phyloP scores from a whole-genome alignment of 2,888 invertebrate genomes.

The Zhuqinia jingwanae region DNA sequence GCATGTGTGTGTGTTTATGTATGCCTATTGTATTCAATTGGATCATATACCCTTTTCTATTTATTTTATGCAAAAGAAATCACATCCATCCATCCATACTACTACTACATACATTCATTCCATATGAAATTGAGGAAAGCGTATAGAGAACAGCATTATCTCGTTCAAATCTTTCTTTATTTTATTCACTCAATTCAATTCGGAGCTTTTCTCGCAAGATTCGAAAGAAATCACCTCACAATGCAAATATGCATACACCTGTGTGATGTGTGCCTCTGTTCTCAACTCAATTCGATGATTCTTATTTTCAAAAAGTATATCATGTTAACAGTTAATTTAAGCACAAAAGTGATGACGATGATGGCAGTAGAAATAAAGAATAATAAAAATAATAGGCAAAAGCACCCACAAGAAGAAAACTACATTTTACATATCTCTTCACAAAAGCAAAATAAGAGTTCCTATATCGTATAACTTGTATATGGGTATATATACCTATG shows the following conservation, averaged over 20 bases:
- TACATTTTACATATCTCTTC: neutral
- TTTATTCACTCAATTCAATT: slow-evolving; percentile 36
- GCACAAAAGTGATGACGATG: slow-evolving; percentile 40
- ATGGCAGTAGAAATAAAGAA: too few species aligned
- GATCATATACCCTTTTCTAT: neutral
- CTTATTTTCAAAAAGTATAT: slow-evolving; percentile 16
- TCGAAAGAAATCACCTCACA: neutral
- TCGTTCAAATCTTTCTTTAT: slow-evolving; percentile 41
- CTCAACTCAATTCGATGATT: too few species aligned
- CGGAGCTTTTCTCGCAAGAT: slow-evolving; percentile 1
- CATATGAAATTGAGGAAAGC: slow-evolving; percentile 15
- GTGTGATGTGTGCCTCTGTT: neutral
- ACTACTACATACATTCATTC: neutral
- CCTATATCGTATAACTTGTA: too few species aligned
- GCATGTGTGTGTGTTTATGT: neutral
- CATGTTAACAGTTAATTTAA: slow-evolving; percentile 67
- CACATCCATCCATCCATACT: slow-evolving; percentile 31
- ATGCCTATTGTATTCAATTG: slow-evolving; percentile 1
- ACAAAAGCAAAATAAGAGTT: too few species aligned
- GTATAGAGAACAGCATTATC: slow-evolving; percentile 25
- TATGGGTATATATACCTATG: neutral
- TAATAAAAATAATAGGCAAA: slow-evolving; percentile 8
- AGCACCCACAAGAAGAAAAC: neutral
- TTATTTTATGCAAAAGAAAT: neutral
- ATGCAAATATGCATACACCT: slow-evolving; percentile 16